Base-by-base conservation (phyloP, 2,888 invertebrate genomes). In the Lathronympha strigana region DNA sequence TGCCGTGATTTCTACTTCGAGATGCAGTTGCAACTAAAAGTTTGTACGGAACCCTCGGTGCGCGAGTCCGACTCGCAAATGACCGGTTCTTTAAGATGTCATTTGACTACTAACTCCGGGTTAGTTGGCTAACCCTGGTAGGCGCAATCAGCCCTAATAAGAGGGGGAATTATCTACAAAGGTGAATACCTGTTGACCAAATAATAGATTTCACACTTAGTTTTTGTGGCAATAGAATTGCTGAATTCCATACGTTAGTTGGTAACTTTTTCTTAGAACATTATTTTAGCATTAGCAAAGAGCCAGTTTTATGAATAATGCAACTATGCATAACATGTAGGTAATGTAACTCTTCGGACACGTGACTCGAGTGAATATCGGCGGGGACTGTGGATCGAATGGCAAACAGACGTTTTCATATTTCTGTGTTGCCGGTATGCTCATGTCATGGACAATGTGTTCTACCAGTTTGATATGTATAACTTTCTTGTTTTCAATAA, bases 341-440 rank as follows among this genome's bases (percentile, higher is more conserved):
- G 75, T 79, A 77, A 81, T 81, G 84, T 85, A 82, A 83, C 86
- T 84, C 87, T 83, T 80, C 77, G 69, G 72, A 80, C 81, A 83
- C 89, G 90, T 88, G 89, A 87, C 77, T 67, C 19, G 87, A 58
- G 76, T 88, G 76, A 77, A 81, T 83, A 84, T 74, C 71, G 82
- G 72, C 84, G 81, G 78, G 80, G 79, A 82, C 84, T 67, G 60
- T 85, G 87, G 70, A 69, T 73, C 66, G 88, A 82, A 85, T 90
- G 70, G 67, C 72, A 79, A 87, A 75, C 68, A 68, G 69, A 36
- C 57, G 67, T 67, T n/a, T n/a, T n/a, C 63, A 43, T 25, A 25
- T 23, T 33, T 40, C 47, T 47, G 53, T 28, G 43, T 51, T 51
- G 21, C 33, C 11, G 1, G 9, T 11, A 11, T 11, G 33, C 33